Percentiles rank a stretch among this genome's conserved stretches.
Evolutionary conservation across 2,888 invertebrate genomes (phyloP).

Genomic region (Halictus ligatus): DNA sequence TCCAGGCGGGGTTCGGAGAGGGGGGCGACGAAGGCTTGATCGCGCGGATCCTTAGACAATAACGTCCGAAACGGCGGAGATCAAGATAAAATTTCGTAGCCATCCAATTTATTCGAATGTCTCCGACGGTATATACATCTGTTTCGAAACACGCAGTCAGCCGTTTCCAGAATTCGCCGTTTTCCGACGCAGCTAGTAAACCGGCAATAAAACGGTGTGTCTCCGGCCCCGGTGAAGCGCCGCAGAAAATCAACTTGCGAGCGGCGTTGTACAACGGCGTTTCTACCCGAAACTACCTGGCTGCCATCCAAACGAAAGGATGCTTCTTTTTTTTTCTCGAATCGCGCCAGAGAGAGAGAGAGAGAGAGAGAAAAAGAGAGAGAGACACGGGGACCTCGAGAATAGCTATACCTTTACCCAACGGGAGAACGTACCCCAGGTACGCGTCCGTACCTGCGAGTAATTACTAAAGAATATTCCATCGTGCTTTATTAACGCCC

Average conservation of each 20-base stretch:
- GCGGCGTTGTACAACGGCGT: background rate
- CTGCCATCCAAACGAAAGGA: conserved; percentile 32
- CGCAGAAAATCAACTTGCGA: conserved; percentile 19
- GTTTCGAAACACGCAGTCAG: background rate
- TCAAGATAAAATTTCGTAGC: conserved; percentile 7
- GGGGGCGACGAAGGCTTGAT: background rate
- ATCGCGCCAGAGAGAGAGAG: conserved; percentile 3
- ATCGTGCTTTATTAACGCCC: conserved; percentile 22
- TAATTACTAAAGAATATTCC: conserved; percentile 18
- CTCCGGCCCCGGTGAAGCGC: background rate
- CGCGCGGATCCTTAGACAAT: conserved; percentile 1
- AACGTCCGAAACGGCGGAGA: conserved; percentile 2
- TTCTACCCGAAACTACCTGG: conserved; percentile 27
- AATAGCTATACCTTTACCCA: background rate
- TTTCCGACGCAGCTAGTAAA: conserved; percentile 5
- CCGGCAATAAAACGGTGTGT: background rate
- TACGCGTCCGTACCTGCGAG: conserved; percentile 42
- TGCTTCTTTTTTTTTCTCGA: conserved; percentile 11
- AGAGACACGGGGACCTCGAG: background rate
- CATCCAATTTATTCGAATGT: conserved; percentile 10
- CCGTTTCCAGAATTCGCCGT: conserved; percentile 2
- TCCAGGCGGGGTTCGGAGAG: background rate
- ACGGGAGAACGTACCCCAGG: conserved; percentile 30
- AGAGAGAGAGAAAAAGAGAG: background rate
- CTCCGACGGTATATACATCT: background rate